A percentile compares a stretch with the other conserved stretches of the same genome.
These are phyloP conservation scores for Acromyrmex echinatior DNA, from an alignment of 1,140 invertebrate species.

Conservation along the genomic window DNA sequence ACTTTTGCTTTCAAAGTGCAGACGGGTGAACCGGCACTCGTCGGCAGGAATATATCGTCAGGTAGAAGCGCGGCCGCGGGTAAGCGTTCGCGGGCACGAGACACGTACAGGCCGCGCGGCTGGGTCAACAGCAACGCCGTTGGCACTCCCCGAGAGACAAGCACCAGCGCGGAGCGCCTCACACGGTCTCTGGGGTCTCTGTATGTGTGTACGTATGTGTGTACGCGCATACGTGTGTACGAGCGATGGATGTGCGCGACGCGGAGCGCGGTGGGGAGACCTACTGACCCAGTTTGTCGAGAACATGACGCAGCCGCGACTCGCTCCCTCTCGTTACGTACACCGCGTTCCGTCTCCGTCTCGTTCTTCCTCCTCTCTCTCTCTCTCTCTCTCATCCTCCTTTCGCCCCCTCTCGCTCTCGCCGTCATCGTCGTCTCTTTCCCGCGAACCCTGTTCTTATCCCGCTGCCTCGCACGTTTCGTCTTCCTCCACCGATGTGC, in stretches of 20 bases:
- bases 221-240: slow-evolving; percentile 46
- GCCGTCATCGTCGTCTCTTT: slow-evolving; percentile 33
- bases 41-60: slow-evolving; percentile 1
- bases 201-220: slow-evolving; percentile 15
- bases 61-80: slow-evolving; percentile 25
- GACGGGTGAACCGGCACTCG: slow-evolving; percentile 39
- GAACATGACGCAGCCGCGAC: slow-evolving; percentile 86
- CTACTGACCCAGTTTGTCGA: slow-evolving; percentile 86
- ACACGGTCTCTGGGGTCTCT: slow-evolving; percentile 21
- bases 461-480: slow-evolving; percentile 24
- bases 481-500: slow-evolving; percentile 23
- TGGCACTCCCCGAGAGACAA: slow-evolving; percentile 82
- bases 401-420: not conserved
- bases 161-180: slow-evolving; percentile 60
- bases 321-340: slow-evolving; percentile 79
- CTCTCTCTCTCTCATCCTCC: not conserved
- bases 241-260: slow-evolving; percentile 70
- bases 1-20: slow-evolving; percentile 84
- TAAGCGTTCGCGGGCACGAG: slow-evolving; percentile 69
- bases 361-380: not conserved
- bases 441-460: slow-evolving; percentile 63
- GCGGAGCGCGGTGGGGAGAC: slow-evolving; percentile 82
- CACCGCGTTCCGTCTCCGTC: slow-evolving; percentile 69
- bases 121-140: slow-evolving; percentile 86
- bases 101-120: slow-evolving; percentile 76